phyloP scores from a whole-genome alignment of 1,140 invertebrate species.

The Drosophila arizonae region DNA sequence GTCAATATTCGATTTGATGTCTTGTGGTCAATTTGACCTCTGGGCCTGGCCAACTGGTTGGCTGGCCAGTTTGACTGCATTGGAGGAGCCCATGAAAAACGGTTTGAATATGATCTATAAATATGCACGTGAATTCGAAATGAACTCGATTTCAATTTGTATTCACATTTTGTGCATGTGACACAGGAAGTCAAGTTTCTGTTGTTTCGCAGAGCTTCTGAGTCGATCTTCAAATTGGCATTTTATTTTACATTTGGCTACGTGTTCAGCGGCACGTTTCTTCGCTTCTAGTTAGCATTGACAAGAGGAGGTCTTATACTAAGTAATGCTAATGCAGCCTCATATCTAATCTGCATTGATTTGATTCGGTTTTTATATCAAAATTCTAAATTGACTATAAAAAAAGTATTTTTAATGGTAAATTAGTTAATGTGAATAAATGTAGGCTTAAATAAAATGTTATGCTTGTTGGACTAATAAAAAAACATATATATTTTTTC shows the following conservation, averaged over 20 bases:
- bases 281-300: background rate
- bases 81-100: slow-evolving; percentile 49
- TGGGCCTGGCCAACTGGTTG: slow-evolving; percentile 17
- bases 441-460: too few relatives aligned
- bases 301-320: background rate
- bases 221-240: slow-evolving; percentile 2
- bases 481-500: too few relatives aligned
- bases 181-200: slow-evolving; percentile 31
- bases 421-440: too few relatives aligned
- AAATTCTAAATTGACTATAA: too few relatives aligned
- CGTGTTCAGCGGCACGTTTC: slow-evolving; percentile 1
- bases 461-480: too few relatives aligned
- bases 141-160: slow-evolving; percentile 26
- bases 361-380: too few relatives aligned
- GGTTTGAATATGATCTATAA: slow-evolving; percentile 44
- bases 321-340: background rate
- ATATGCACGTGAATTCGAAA: slow-evolving; percentile 50
- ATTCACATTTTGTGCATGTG: slow-evolving; percentile 8
- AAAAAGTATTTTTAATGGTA: too few relatives aligned
- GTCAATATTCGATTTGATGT: slow-evolving; percentile 45
- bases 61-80: slow-evolving; percentile 44
- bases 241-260: slow-evolving; percentile 14
- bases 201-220: background rate
- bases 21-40: slow-evolving; percentile 47
- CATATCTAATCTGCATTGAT: too few relatives aligned